A percentile compares a stretch with the other conserved stretches of the same genome.
Conservation (phyloP, 2,113 vertebrate genomes). For the Anser brachyrhynchus region DNA sequence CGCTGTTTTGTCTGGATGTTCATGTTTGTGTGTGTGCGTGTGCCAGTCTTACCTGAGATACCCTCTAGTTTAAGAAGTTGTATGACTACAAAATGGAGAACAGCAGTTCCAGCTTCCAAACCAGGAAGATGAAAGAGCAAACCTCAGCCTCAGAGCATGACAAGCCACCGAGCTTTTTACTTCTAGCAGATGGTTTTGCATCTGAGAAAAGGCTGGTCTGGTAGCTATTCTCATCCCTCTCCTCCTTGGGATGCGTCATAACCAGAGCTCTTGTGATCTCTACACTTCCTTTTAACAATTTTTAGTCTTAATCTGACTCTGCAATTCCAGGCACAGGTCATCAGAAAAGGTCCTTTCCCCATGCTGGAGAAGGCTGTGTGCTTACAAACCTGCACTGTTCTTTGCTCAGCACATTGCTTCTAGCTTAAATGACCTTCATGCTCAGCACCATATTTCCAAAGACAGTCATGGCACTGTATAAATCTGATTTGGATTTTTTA, state of each 20-base stretch:
- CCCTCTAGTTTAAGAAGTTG: background rate
- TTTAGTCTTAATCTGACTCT: background rate
- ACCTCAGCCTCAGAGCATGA: background rate
- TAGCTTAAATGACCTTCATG: background rate
- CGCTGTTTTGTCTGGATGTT: background rate
- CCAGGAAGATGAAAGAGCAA: background rate
- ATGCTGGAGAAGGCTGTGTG: background rate
- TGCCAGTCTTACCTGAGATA: background rate
- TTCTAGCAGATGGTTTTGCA: background rate
- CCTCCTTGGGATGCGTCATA: background rate
- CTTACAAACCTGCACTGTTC: background rate
- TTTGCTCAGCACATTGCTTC: background rate
- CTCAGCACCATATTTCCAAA: background rate
- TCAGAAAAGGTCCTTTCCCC: background rate
- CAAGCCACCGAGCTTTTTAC: background rate
- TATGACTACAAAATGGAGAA: background rate
- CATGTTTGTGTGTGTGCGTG: background rate
- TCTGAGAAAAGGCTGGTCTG: background rate
- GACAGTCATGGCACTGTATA: fast-evolving
- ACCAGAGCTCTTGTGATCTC: background rate
- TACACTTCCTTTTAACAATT: background rate
- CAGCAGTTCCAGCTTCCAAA: background rate
- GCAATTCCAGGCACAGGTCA: background rate
- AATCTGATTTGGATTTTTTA: background rate
- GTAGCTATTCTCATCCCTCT: background rate